Percentiles rank a stretch among this genome's conserved stretches.
phyloP scores from a whole-genome alignment of 2,113 vertebrate species.

The Labrus mixtus region DNA sequence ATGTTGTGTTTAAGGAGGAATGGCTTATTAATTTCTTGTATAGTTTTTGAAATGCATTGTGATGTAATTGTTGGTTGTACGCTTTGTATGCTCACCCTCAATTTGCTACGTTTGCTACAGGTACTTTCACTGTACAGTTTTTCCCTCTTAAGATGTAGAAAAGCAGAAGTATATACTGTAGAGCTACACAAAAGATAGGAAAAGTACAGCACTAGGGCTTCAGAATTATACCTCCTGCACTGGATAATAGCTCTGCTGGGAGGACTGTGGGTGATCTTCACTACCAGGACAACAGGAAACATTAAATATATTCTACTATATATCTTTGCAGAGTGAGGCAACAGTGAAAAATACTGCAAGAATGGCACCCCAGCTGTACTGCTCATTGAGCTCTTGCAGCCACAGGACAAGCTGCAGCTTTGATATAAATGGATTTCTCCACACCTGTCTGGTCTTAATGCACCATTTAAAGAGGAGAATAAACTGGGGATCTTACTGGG shows the following conservation, averaged over 20 bases:
- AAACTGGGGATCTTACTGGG: conserved; percentile 30
- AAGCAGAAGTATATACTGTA: too few relatives aligned
- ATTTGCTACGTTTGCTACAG: too few relatives aligned
- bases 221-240: neutral
- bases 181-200: too few relatives aligned
- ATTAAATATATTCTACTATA: neutral
- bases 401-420: conserved; percentile 21
- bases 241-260: neutral
- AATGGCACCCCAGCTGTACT: neutral
- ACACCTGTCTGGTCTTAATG: conserved; percentile 24
- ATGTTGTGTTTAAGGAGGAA: too few relatives aligned
- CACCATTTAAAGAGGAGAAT: conserved; percentile 39
- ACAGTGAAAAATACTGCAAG: neutral
- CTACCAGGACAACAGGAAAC: neutral
- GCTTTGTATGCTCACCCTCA: too few relatives aligned
- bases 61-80: too few relatives aligned
- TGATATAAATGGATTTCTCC: conserved; percentile 53
- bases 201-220: too few relatives aligned
- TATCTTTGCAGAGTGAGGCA: conserved; percentile 10
- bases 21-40: too few relatives aligned
- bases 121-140: too few relatives aligned
- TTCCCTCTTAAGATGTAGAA: too few relatives aligned
- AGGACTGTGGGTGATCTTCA: neutral
- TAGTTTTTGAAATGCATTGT: too few relatives aligned
- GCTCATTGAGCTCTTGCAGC: conserved; percentile 13